phyloP scores from a whole-genome alignment of 2,888 invertebrate species.

The Archips xylosteana region DNA sequence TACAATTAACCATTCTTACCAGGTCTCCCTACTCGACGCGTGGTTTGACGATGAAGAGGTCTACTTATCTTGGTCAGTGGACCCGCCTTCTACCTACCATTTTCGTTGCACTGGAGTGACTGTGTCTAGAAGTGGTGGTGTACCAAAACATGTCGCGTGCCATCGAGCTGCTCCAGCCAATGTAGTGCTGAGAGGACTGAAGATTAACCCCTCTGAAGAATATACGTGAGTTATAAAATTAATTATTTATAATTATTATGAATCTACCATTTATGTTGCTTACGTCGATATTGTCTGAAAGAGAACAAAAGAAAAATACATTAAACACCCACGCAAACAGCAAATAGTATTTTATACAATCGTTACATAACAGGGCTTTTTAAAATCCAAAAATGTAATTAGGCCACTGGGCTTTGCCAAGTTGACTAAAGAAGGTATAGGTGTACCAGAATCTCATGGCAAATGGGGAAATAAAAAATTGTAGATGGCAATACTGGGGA shows the following conservation, averaged over 20 bases:
- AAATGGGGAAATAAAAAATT: too few species aligned
- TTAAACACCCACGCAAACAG: too few species aligned
- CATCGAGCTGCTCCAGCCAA: constrained; percentile 74
- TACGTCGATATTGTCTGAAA: too few species aligned
- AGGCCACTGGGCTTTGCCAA: too few species aligned
- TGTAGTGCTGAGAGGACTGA: constrained; percentile 71
- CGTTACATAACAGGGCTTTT: too few species aligned
- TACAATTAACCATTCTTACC: constrained; percentile 1
- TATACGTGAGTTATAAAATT: constrained; percentile 69
- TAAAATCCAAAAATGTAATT: too few species aligned
- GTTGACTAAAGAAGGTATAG: too few species aligned
- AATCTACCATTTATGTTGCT: too few species aligned
- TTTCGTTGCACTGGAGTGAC: constrained; percentile 77
- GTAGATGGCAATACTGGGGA: too few species aligned
- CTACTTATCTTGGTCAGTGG: constrained; percentile 74
- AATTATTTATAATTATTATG: not conserved
- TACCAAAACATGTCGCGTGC: constrained; percentile 76
- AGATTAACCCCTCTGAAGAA: constrained; percentile 70
- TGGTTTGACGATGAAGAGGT: constrained; percentile 77
- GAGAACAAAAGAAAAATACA: too few species aligned
- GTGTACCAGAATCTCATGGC: too few species aligned
- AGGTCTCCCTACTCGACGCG: constrained; percentile 74
- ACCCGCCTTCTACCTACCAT: constrained; percentile 67
- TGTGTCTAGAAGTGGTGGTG: constrained; percentile 66
- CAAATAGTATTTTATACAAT: too few species aligned